Evolutionary conservation across 2,797 vertebrate species (phyloP), one percentile per base, ranked within the genome.

Genomic region (Melopsittacus undulatus): DNA sequence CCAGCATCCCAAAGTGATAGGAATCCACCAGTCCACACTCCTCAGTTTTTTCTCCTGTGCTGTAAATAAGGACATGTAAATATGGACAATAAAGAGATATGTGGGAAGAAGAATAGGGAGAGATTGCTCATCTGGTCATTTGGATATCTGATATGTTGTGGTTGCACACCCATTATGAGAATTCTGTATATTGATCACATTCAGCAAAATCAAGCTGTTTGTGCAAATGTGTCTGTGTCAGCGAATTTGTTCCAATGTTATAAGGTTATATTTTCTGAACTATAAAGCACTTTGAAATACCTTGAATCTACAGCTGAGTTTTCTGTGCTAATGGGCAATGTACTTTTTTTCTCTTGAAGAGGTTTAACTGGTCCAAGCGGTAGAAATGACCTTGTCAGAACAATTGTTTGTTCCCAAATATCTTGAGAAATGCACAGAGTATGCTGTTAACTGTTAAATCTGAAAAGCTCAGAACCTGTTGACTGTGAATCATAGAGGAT

Each of bases 321-420:
- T 90, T 56, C 80, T 70, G 21, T 81, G 64, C 36, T 84, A 80
- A 32, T 2, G 13, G 10, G 42, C 30, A 40, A 21, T 32, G 10
- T 91, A 11, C 80, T 52, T 73, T 72, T 64, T 79, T 89, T 70
- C 40, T 63, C 32, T 74, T 76, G 57, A 40, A 82, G 69, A 14
- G 11, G 11, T 87, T 92, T 94, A 94, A 74, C 92, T 87, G 32
- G 56, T 74, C 78, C 30, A 54, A 92, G 57, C 12, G 34, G 34
- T 23, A 85, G 64, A 68, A 93, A 93, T 42, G 18, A 75, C 29
- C 68, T 91, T 94, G 40, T 69, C 64, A 86, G 56, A 89, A 51
- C 78, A 87, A 88, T 76, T 14, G 78, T 26, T 38, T 82, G 13
- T 26, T 72, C 80, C 73, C 8, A 91, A 49, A 32, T 82, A 22